Conservation (phyloP, 1,140 invertebrate genomes). For the Megalopta genalis region DNA sequence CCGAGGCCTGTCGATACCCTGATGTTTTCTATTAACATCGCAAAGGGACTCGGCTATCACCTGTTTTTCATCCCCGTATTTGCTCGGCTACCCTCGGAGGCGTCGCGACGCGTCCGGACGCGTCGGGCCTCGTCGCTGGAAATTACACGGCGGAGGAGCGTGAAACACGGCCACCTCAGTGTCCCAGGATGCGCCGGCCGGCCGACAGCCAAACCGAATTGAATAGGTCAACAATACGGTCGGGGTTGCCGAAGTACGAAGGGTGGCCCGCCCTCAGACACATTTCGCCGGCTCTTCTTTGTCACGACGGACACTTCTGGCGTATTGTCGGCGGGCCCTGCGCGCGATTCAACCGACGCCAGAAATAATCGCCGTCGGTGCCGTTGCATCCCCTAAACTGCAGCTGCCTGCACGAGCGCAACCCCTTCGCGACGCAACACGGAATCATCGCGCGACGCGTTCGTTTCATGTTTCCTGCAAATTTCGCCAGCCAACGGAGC, state of each 20-base stretch:
- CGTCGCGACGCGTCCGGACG: background rate
- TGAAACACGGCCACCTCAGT: conserved; percentile 1
- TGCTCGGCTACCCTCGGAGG: background rate
- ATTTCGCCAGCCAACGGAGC: too few relatives aligned
- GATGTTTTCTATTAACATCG: conserved; percentile 18
- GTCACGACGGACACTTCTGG: conserved; percentile 57
- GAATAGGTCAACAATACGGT: conserved; percentile 22
- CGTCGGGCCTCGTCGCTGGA: conserved; percentile 2
- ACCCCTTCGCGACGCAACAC: background rate
- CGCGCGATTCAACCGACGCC: conserved; percentile 53
- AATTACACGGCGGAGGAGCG: conserved; percentile 5
- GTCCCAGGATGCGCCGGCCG: background rate
- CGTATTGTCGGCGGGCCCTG: conserved; percentile 10
- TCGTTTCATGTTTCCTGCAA: background rate
- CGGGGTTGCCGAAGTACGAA: conserved; percentile 26
- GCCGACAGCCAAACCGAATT: conserved; percentile 7
- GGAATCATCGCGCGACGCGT: background rate
- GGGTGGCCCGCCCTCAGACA: conserved; percentile 15
- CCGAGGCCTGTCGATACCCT: background rate
- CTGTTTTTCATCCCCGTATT: conserved; percentile 1
- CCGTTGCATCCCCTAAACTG: conserved; percentile 30
- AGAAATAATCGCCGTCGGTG: conserved; percentile 47
- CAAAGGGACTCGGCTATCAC: conserved; percentile 5
- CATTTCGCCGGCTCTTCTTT: conserved; percentile 40
- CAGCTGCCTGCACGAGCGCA: conserved; percentile 35